Base-by-base conservation (phyloP, 2,797 vertebrate genomes). In the Ispidina lecontei region DNA sequence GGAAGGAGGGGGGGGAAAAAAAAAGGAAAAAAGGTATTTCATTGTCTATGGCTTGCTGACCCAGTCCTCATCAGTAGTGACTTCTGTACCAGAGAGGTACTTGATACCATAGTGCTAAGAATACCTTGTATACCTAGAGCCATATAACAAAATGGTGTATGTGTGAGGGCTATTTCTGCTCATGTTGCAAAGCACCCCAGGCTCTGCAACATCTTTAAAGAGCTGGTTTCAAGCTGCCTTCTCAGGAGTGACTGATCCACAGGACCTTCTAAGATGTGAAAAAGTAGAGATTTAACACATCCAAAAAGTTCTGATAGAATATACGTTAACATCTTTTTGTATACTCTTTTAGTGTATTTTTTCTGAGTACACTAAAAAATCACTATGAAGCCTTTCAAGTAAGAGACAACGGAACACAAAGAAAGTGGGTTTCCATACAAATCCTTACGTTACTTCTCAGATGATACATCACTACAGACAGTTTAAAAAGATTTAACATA, bases 381-480 rank as follows among this genome's bases (percentile, higher is more conserved):
- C 87, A 39, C 87, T 69, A 64, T 91, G 69, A 91, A 71, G 55
- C 56, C 39, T 68, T 74, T 22, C 92, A 90, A 89, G 78, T 92
- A 47, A 60, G 82, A 69, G 74, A 85, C 71, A 93, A 91, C 76
- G 78, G 87, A 73, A 74, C 83, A 49, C 74, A 71, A 93, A 84
- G 58, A 55, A 46, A 49, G 68, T 15, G 29, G 39, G 41, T 49
- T 47, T 63, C 67, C 87, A 74, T 62, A 67, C 80, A 93, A 74
- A 74, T 90, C 70, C 52, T 84, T 54, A 55, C 2, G 7, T 84
- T 87, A 78, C 51, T 62, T 84, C 60, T 92, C 67, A 69, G 47
- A 84, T 94, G 84, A 82, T 70, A 46, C 75, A 41, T 77, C 84
- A 87, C 89, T 93, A 89, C 73, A 81, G 73, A 54, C 55, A 89